phyloP scores from a whole-genome alignment of 1,140 invertebrate species.

The Zophobas atratus region DNA sequence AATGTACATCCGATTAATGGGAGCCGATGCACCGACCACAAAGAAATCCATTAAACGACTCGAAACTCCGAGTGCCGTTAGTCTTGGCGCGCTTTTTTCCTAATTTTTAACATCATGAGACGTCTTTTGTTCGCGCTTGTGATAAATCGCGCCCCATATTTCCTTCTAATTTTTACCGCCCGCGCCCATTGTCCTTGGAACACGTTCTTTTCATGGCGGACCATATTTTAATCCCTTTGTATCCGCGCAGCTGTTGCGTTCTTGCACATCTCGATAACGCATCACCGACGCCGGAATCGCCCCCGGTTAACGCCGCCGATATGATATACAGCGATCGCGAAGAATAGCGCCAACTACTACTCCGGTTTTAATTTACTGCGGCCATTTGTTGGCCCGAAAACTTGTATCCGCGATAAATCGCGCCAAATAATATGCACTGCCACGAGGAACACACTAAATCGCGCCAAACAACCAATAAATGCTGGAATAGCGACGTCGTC shows the following conservation, averaged over 20 bases:
- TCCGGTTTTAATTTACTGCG: no score
- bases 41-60: background rate
- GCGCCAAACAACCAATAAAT: no score
- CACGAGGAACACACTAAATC: no score
- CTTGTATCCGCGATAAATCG: no score
- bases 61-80: background rate
- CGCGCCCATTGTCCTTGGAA: conserved; percentile 24
- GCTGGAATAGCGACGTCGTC: no score
- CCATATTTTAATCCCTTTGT: conserved; percentile 37
- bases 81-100: no score
- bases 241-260: conserved; percentile 1
- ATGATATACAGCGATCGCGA: no score
- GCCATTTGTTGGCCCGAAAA: no score
- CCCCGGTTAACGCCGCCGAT: no score
- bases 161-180: conserved; percentile 27
- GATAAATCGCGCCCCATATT: conserved; percentile 23
- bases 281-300: no score
- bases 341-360: no score
- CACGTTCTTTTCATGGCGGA: conserved; percentile 29
- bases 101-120: conserved; percentile 15
- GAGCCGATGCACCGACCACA: background rate
- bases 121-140: conserved; percentile 18
- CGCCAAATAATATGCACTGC: no score
- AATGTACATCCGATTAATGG: background rate
- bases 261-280: background rate